A percentile compares a stretch with the other conserved stretches of the same genome.
Evolutionary conservation across 2,888 invertebrate genomes (phyloP).

Genomic region (Ormyrus thymus): DNA sequence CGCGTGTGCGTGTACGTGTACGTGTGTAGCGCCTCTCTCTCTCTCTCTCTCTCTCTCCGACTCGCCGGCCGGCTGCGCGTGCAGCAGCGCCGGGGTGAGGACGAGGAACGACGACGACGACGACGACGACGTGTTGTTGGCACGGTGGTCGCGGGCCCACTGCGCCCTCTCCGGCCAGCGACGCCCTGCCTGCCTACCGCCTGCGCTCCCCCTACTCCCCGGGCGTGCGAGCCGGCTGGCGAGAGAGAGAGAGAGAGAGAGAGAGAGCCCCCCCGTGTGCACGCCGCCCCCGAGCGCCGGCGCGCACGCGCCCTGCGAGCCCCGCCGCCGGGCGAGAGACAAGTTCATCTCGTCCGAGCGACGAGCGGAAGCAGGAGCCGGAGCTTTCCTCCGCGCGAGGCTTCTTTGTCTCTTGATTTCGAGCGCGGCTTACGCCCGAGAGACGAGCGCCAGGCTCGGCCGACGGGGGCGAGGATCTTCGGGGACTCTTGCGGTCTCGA

Average conservation of each 20-base stretch:
- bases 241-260: conserved; percentile 6
- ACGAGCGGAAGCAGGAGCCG: too few species aligned
- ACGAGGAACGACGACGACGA: neutral
- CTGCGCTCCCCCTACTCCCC: conserved; percentile 57
- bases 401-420: too few species aligned
- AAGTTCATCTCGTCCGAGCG: neutral
- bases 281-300: conserved; percentile 56
- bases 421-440: too few species aligned
- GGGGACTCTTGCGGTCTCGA: too few species aligned
- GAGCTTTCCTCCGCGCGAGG: conserved; percentile 39
- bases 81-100: neutral
- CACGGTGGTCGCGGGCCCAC: conserved; percentile 77
- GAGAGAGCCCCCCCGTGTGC: conserved; percentile 72
- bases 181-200: conserved; percentile 68
- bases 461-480: too few species aligned
- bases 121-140: conserved; percentile 69
- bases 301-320: conserved; percentile 5
- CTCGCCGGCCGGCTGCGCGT: neutral
- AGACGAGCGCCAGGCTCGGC: too few species aligned
- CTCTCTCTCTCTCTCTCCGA: conserved; percentile 17
- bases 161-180: conserved; percentile 76
- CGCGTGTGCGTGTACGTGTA: conserved; percentile 27
- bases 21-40: conserved; percentile 27
- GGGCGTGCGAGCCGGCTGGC: too few species aligned
- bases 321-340: conserved; percentile 22